Conservation (phyloP, 2,888 invertebrate genomes). For the Disparrhopalites patrizii region DNA sequence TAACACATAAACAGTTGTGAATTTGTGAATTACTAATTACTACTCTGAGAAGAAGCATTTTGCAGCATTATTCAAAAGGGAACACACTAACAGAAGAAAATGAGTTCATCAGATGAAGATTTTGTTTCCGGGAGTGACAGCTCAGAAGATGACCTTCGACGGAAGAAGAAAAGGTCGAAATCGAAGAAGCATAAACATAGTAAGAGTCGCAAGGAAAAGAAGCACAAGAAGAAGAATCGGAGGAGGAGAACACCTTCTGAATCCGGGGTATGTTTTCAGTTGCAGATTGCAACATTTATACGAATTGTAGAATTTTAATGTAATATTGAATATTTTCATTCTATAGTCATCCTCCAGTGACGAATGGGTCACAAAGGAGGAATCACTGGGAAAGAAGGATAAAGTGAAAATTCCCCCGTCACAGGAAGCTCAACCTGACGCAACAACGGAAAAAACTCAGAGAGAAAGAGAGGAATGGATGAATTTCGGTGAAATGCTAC, state of each 20-base stretch:
- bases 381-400: background rate
- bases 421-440: background rate
- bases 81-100: background rate
- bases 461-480: constrained; percentile 35
- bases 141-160: background rate
- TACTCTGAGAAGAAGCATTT: no score
- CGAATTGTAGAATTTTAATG: background rate
- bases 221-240: constrained; percentile 21
- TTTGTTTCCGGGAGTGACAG: constrained; percentile 1
- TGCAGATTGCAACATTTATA: background rate
- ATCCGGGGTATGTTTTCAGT: constrained; percentile 23
- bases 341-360: constrained; percentile 15
- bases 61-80: no score
- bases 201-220: constrained; percentile 25
- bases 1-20: no score
- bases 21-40: no score
- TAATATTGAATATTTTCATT: background rate
- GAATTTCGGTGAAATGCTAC: constrained; percentile 31
- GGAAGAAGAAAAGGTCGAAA: constrained; percentile 1
- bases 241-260: constrained; percentile 9
- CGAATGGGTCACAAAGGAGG: constrained; percentile 35
- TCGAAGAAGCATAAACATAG: constrained; percentile 24
- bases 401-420: background rate
- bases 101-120: constrained; percentile 17
- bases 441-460: no score